phyloP scores from a whole-genome alignment of 1,140 invertebrate species.

The Phymastichus coffea region DNA sequence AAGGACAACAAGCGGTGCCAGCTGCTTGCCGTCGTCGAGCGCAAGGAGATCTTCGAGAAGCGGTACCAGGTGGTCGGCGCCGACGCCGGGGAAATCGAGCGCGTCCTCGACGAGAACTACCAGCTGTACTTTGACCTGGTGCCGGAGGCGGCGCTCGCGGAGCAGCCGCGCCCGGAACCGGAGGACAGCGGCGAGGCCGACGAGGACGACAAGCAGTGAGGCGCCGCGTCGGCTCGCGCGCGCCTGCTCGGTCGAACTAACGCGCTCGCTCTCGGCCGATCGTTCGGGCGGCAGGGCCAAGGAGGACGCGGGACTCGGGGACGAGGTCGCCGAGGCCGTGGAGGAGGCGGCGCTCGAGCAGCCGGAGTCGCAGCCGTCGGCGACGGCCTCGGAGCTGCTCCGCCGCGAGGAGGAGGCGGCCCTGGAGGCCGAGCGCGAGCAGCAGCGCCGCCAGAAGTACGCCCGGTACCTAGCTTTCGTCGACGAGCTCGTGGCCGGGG shows the following conservation, averaged over 20 bases:
- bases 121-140: slow-evolving; percentile 61
- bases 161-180: slow-evolving; percentile 37
- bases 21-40: slow-evolving; percentile 62
- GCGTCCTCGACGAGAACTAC: slow-evolving; percentile 66
- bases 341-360: slow-evolving; percentile 17
- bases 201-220: too few species aligned
- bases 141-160: slow-evolving; percentile 39
- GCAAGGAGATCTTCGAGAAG: slow-evolving; percentile 55
- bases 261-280: too few species aligned
- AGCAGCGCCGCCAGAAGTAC: slow-evolving; percentile 54
- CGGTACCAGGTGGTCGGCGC: slow-evolving; percentile 62
- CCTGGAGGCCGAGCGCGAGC: slow-evolving; percentile 34
- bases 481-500: slow-evolving; percentile 63
- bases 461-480: slow-evolving; percentile 64
- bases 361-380: slow-evolving; percentile 20
- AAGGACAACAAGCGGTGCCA: slow-evolving; percentile 61
- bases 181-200: slow-evolving; percentile 16
- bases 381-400: slow-evolving; percentile 30
- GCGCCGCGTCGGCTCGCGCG: too few species aligned
- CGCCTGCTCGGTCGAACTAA: too few species aligned
- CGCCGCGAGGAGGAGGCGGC: slow-evolving; percentile 29
- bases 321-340: slow-evolving; percentile 5
- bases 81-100: slow-evolving; percentile 59
- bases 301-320: not conserved
- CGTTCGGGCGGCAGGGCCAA: too few species aligned